Base-by-base conservation (phyloP, 1,140 invertebrate genomes). In the Orchestia grillus region DNA sequence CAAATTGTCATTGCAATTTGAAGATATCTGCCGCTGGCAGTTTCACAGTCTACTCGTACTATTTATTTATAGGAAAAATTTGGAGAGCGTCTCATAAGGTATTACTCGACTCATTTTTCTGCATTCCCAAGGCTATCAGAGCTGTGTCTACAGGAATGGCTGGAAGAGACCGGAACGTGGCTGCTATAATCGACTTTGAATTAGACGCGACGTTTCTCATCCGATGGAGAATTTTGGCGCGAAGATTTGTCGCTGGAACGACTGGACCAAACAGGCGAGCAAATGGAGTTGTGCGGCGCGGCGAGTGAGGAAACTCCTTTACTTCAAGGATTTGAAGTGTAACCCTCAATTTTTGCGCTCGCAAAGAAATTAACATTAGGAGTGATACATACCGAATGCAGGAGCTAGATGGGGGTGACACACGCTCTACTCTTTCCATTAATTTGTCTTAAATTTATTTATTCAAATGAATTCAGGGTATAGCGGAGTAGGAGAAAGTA, bases 261-360 rank as follows among this genome's bases (percentile, higher is more conserved):
- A 90, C 88, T 90, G 88, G 4, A 42, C 88, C 88, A 41, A 90
- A 90, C 16, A 42, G n/a, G 88, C 88, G 43, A 41, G 41, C 41
- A 90, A 90, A 42, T 90, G 88, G 88, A 90, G 42, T 90, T 90
- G 16, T 11, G 11, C 88, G 88, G 42, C 43, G 28, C 88, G 88
- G 28, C 88, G 36, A 90, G 88, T 90, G 36, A 90, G 88, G 42
- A 90, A 90, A 90, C 88, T 90, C 88, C 11, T 90, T 90, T 90
- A 28, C 88, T 8, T 42, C 41, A 90, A 90, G 88, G 41, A 90
- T 90, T 90, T 90, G 88, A 42, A 90, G 88, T 16, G 88, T 42
- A 43, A 42, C 28, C 43, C 28, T 4, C 36, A 42, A 90, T 90
- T 90, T 44, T 42, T 3, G 11, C 3, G 23, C 62, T 77, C 62